Base-by-base conservation (phyloP, 2,797 vertebrate species). In the Potorous gilbertii region DNA sequence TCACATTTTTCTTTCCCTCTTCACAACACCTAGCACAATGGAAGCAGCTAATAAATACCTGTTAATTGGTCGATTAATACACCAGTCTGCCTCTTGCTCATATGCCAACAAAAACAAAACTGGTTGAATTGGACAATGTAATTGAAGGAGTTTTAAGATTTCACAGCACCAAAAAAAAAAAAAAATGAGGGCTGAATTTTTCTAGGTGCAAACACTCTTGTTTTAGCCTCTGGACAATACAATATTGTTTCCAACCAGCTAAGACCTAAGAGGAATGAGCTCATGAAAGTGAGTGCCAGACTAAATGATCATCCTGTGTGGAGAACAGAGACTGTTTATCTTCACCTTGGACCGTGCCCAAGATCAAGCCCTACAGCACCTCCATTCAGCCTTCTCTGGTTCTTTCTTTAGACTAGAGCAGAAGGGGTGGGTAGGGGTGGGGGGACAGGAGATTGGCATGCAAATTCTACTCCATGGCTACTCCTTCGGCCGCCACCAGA, bases 401-500 rank as follows among this genome's bases (percentile, higher is more conserved):
- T 27, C 87, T 27, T 29, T 24, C 13, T 31, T 31, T 66, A 34
- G 16, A 29, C 66, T 54, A 24, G 46, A 18, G 4, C 56, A 54
- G 40, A 50, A 12, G n/a, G 4, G 16, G 40, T 52, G 52, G 52
- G 52, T 52, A 52, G 52, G 5, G 5, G 52, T 52, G 28, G 59
- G 11, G 13, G 18, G 27, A 28, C 52, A 2, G 54, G 4, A 54
- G 52, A 54, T 11, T 54, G 55, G 34, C 6, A 55, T 87, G 50
- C 92, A 91, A 90, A 54, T 5, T 4, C 59, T 27, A 21, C 52
- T 4, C 28, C 66, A 18, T 24, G 95, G 93, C 96, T 95, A 90
- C 55, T 94, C 95, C 4, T 59, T 16, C 29, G 12, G 8, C 91
- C 50, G 57, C 97, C 98, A 91, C 93, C 95, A 97, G 97, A 93